Evolutionary conservation across 2,113 vertebrate genomes (phyloP).

Genomic region (Dicerorhinus sumatrensis): DNA sequence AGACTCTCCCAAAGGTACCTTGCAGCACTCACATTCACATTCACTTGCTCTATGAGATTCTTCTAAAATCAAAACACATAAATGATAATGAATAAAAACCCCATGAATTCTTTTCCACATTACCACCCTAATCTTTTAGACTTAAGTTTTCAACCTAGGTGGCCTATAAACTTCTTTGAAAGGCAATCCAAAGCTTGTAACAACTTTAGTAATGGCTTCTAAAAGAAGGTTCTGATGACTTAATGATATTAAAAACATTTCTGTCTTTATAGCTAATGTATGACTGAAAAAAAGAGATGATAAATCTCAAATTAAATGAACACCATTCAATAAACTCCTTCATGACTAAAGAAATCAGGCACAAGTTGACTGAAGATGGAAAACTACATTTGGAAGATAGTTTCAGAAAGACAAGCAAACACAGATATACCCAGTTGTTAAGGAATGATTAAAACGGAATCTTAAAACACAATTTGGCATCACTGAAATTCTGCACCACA

Average conservation of each 20-base stretch:
- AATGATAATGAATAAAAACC: conserved; percentile 45
- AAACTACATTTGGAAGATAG: not conserved
- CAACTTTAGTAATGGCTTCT: conserved; percentile 31
- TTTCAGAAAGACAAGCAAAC: conserved; percentile 58
- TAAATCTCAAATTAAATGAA: conserved; percentile 59
- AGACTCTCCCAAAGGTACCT: not conserved
- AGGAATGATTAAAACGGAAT: conserved; percentile 32
- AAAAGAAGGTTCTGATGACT: conserved; percentile 56
- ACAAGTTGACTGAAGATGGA: not conserved
- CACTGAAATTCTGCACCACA: not conserved
- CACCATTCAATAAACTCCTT: not conserved
- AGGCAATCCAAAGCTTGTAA: conserved; percentile 33
- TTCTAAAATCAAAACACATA: conserved; percentile 54
- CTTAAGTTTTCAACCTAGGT: conserved; percentile 54
- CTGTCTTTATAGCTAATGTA: conserved; percentile 23
- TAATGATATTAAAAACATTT: conserved; percentile 53
- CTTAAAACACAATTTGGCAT: conserved; percentile 24
- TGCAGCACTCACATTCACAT: not conserved
- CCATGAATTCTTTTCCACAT: not conserved
- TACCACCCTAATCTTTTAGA: conserved; percentile 29
- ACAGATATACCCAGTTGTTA: not conserved
- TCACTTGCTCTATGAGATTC: not conserved
- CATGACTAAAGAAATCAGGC: conserved; percentile 36
- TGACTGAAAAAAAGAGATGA: not conserved
- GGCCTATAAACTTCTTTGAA: conserved; percentile 37